A percentile compares a stretch with the other conserved stretches of the same genome.
Conservation (phyloP, 1,140 invertebrate species). For the Stegodyphus mimosarum region DNA sequence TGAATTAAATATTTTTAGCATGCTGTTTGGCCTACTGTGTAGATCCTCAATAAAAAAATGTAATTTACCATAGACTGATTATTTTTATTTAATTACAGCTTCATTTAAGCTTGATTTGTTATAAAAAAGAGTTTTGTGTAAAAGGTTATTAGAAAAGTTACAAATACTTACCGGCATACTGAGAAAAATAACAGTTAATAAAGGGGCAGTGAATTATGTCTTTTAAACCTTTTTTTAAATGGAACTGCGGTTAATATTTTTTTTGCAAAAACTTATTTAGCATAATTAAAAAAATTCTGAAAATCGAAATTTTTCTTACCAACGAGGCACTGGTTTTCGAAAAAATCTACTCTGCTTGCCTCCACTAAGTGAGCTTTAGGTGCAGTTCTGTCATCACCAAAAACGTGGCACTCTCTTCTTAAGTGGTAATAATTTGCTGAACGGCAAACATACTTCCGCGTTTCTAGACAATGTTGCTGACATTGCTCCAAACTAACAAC, state of each 20-base stretch:
- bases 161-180: too few relatives aligned
- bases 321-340: conserved; percentile 72
- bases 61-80: too few relatives aligned
- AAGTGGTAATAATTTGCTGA: conserved; percentile 70
- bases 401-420: conserved; percentile 69
- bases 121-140: too few relatives aligned
- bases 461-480: conserved; percentile 69
- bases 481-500: conserved; percentile 69
- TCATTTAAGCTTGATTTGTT: too few relatives aligned
- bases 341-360: conserved; percentile 68
- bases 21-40: too few relatives aligned
- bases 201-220: too few relatives aligned
- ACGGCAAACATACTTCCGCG: conserved; percentile 68
- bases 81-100: too few relatives aligned
- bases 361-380: conserved; percentile 64
- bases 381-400: conserved; percentile 68
- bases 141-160: too few relatives aligned
- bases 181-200: too few relatives aligned
- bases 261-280: not conserved
- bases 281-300: not conserved
- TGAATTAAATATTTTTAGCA: too few relatives aligned
- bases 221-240: too few relatives aligned
- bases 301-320: conserved; percentile 64
- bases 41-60: too few relatives aligned
- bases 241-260: not conserved